These are phyloP conservation scores for Taenaris catops DNA, from an alignment of 2,888 invertebrate genomes.

Conservation along the genomic window DNA sequence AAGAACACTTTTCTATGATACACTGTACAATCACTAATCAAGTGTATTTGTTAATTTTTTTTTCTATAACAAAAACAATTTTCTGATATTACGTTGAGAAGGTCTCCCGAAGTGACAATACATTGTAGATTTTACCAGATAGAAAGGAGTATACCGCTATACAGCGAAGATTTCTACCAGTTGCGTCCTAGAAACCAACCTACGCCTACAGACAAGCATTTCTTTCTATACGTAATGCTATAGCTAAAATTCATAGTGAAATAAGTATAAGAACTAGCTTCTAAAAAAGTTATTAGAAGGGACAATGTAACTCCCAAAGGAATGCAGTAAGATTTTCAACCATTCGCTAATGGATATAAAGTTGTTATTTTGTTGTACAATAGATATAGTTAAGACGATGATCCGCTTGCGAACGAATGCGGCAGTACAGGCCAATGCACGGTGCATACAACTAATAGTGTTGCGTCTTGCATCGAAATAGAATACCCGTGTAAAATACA, in stretches of 20 bases:
- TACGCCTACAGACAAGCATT: constrained; percentile 70
- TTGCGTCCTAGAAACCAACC: constrained; percentile 69
- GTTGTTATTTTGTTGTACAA: constrained; percentile 25
- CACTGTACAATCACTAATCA: too few relatives aligned
- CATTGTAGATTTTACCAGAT: too few relatives aligned
- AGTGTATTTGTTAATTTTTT: too few relatives aligned
- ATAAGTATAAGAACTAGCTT: constrained; percentile 75
- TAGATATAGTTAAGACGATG: too few relatives aligned
- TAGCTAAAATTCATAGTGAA: constrained; percentile 78
- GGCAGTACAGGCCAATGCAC: constrained; percentile 78
- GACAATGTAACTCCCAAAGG: constrained; percentile 7
- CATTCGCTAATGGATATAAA: constrained; percentile 9
- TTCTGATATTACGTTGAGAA: too few relatives aligned
- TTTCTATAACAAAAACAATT: too few relatives aligned
- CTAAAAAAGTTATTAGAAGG: constrained; percentile 48
- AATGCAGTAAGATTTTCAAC: constrained; percentile 16
- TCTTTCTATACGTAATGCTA: constrained; percentile 73
- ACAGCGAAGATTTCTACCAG: constrained; percentile 67
- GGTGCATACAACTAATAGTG: constrained; percentile 79
- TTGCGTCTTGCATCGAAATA: constrained; percentile 43
- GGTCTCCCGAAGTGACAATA: too few relatives aligned
- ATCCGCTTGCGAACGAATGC: too few relatives aligned
- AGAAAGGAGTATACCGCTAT: constrained; percentile 45
- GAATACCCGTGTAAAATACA: too few relatives aligned
- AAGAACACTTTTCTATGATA: too few relatives aligned